These are phyloP conservation scores for Chelidonichthys spinosus DNA, from an alignment of 2,797 vertebrate species.

Conservation along the genomic window DNA sequence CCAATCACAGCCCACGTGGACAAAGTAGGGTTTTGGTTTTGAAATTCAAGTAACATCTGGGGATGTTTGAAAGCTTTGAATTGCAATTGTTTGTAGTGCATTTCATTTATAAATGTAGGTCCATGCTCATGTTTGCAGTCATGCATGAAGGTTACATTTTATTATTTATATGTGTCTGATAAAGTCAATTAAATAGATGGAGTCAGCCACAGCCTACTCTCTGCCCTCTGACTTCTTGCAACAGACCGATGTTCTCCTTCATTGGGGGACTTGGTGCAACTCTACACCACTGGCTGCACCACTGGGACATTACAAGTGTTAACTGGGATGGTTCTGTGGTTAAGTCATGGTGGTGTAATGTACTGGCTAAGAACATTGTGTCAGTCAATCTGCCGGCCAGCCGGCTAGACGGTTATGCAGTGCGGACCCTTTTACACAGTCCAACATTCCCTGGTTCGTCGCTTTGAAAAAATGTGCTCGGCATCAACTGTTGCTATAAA, in stretches of 20 bases:
- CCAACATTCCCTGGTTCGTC: constrained; percentile 48
- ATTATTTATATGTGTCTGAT: constrained; percentile 16
- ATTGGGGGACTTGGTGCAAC: constrained; percentile 45
- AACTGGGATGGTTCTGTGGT: constrained; percentile 67
- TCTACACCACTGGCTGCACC: constrained; percentile 63
- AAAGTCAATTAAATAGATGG: not conserved
- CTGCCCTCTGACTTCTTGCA: constrained; percentile 10
- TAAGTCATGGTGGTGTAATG: constrained; percentile 75
- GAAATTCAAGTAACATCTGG: not conserved
- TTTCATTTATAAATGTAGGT: not conserved
- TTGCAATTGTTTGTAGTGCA: not conserved
- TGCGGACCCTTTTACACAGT: constrained; percentile 47
- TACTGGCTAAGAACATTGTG: constrained; percentile 57
- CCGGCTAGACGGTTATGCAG: constrained; percentile 31
- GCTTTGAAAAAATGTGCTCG: constrained; percentile 48
- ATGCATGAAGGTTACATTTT: not conserved
- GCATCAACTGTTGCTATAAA: constrained; percentile 63
- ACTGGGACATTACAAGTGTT: constrained; percentile 56
- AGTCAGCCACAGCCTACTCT: constrained; percentile 1
- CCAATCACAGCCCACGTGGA: not conserved
- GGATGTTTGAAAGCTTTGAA: not conserved
- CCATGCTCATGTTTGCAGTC: not conserved
- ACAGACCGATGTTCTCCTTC: constrained; percentile 18
- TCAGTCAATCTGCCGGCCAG: constrained; percentile 64
- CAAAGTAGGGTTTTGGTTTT: not conserved